Conservation (phyloP, 2,113 vertebrate genomes). For the Rhinolophus ferrumequinum region DNA sequence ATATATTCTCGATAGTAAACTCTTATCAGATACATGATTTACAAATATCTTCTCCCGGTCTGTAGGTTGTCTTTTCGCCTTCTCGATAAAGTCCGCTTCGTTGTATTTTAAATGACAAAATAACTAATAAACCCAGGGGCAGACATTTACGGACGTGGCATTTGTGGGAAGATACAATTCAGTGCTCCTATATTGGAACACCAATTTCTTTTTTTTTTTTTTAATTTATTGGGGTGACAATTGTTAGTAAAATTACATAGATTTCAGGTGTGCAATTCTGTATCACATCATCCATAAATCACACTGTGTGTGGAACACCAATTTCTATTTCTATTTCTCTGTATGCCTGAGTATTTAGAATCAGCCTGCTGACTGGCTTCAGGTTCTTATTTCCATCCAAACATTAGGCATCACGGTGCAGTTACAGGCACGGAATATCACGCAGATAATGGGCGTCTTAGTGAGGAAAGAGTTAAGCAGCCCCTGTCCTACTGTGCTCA, state of each 20-base stretch:
- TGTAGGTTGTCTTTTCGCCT: neutral
- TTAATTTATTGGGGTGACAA: too few species aligned
- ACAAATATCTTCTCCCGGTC: neutral
- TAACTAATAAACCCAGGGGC: neutral
- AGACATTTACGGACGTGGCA: neutral
- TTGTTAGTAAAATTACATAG: too few species aligned
- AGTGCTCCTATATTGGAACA: neutral
- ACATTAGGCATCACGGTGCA: rapidly evolving
- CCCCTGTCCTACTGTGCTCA: neutral
- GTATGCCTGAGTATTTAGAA: too few species aligned
- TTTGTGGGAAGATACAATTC: neutral
- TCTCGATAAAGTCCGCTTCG: neutral
- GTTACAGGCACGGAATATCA: neutral
- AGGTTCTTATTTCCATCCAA: neutral
- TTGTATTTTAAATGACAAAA: neutral
- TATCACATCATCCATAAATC: too few species aligned
- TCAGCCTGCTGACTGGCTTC: neutral
- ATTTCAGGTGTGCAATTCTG: too few species aligned
- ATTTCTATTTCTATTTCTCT: neutral
- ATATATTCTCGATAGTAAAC: neutral
- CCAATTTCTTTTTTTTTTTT: too few species aligned
- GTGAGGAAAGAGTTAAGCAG: neutral
- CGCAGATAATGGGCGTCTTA: rapidly evolving
- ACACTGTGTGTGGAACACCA: neutral
- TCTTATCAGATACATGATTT: neutral